These are phyloP conservation scores for Stratiomys singularior DNA, from an alignment of 2,888 invertebrate genomes.

Conservation along the genomic window DNA sequence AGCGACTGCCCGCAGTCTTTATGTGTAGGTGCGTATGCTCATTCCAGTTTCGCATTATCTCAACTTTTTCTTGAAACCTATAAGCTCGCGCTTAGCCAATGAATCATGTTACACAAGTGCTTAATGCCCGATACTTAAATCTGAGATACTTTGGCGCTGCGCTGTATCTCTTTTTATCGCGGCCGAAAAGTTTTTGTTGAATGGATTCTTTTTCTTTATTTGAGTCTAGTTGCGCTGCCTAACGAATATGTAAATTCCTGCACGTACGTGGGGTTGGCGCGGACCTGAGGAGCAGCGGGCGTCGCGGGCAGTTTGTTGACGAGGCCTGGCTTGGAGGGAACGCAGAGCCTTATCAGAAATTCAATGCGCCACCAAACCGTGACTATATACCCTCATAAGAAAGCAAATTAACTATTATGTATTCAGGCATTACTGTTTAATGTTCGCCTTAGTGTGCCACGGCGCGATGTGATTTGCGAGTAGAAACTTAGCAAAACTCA, in stretches of 20 bases:
- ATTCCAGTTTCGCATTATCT: constrained; percentile 29
- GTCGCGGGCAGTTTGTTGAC: constrained; percentile 6
- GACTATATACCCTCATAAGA: constrained; percentile 29
- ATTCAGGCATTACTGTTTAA: constrained; percentile 23
- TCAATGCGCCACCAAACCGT: constrained; percentile 33
- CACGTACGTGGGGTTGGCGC: constrained; percentile 12
- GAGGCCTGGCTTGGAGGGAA: background rate
- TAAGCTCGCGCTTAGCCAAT: constrained; percentile 28
- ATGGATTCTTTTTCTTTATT: constrained; percentile 1
- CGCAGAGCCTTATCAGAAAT: constrained; percentile 34
- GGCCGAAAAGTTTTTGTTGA: constrained; percentile 2
- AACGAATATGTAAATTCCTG: constrained; percentile 34
- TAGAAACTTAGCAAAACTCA: background rate
- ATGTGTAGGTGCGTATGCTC: constrained; percentile 38
- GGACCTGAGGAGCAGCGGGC: background rate
- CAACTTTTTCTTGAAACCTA: constrained; percentile 28
- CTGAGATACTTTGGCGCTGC: constrained; percentile 18
- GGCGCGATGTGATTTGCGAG: constrained; percentile 19
- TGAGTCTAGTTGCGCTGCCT: constrained; percentile 7
- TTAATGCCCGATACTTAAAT: constrained; percentile 8
- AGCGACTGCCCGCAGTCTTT: background rate
- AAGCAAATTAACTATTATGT: constrained; percentile 36
- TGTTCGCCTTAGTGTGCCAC: constrained; percentile 30
- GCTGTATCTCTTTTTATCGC: background rate
- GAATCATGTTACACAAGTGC: constrained; percentile 24